Evolutionary conservation across 2,113 vertebrate species (phyloP), one percentile per base, ranked within the genome.

Genomic region (Micronisus gabar): DNA sequence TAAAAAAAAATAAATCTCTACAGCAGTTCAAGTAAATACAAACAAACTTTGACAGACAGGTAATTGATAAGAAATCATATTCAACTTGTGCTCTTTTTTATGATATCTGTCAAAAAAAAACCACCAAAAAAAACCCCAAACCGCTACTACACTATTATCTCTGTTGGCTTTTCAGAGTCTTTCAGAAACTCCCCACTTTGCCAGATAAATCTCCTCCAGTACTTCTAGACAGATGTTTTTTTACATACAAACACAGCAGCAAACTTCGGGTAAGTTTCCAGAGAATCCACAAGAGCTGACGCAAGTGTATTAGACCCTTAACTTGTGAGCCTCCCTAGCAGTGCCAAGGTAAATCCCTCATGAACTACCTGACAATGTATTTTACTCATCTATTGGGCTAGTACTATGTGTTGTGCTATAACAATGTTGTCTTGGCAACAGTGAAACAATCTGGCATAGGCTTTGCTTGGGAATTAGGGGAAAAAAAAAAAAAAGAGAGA

Each of bases 151-250:
- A 32, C 18, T 43, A 18, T 29, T 65, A 66, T 38, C 76, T 38
- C 72, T 52, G 13, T 15, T 83, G 43, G 38, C 15, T 76, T 82
- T 81, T 56, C 67, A 61, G 18, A 75, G 17, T 66, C 36, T 36
- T 68, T 66, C 5, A 23, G 45, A n/a, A 20, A 8, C 22, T 41
- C 32, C 3, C 29, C 1, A 0, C 2, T 75, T 58, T 79, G 41
- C 9, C 41, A 67, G 32, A 26, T 36, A 34, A 20, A 67, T 27
- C 55, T 84, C 23, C 36, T 52, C 15, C 41, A 29, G 50, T 62
- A 58, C 22, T 53, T 78, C 36, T 10, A 66, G 19, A 62, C 3
- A 32, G 30, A 48, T 0, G 0, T 11, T 29, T 61, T 30, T 91
- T 65, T 81, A 73, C 20, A 14, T 16, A 48, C 1, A 2, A 65